Evolutionary conservation across 2,113 vertebrate genomes (phyloP), one percentile per base, ranked within the genome.

Genomic region (Gadus macrocephalus): DNA sequence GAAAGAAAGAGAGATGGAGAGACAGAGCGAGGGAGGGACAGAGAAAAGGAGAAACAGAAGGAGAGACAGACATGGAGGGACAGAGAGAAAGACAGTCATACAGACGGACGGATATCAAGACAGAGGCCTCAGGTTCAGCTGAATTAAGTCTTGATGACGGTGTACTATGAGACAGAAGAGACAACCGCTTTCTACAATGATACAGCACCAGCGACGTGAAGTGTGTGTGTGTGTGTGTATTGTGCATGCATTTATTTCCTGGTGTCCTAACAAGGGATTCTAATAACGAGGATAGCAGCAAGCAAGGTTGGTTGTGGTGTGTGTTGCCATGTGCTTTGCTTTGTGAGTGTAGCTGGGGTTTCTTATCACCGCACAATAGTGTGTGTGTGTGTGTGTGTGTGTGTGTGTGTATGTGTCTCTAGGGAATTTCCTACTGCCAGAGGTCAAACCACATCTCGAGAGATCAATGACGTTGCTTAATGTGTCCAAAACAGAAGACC

Each of bases 381-480:
- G 28, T 31, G 28, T 31, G 28, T 31, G 28, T 31, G 28, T 31
- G 28, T 31, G 28, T 31, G 28, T 31, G 28, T 14, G 28, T 31
- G 28, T 31, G 28, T 31, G 28, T 31, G 28, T 58, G 55, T 72
- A 66, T 64, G 76, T 64, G 28, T 69, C 78, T 82, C 67, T 60
- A 74, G 79, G 74, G 71, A 78, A 11, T 20, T 68, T 25, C 38
- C 55, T 80, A 77, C 68, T 38, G 72, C 64, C 68, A 74, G 77
- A 84, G 87, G 86, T 88, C 83, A 86, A 80, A 71, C 64, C 72
- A 14, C 78, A 72, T 84, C 83, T 83, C 73, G 69, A n/a, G 75
- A 81, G 85, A 87, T 89, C 88, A 83, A 88, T 87, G 85, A 69
- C 63, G 69, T 56, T 60, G 74, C 35, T 77, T 76, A 83, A 80